Evolutionary conservation across 2,113 vertebrate genomes (phyloP).

Genomic region (Oenanthe oenanthe): DNA sequence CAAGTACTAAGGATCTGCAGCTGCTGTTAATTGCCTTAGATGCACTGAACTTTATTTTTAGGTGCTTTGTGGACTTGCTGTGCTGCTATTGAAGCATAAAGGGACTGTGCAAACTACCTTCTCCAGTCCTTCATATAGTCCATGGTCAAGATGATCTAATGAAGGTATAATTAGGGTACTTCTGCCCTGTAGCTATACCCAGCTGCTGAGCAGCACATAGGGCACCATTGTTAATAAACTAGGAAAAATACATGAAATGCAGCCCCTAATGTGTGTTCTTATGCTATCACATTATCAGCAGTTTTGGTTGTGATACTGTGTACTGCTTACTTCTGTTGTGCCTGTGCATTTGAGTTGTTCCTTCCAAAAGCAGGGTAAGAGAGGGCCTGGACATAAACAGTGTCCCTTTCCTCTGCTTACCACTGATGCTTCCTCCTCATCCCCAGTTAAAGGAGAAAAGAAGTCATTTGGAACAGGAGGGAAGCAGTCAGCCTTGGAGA

Average conservation of each 20-base stretch:
- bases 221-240: neutral
- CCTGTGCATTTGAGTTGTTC: neutral
- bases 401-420: neutral
- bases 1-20: neutral
- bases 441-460: neutral
- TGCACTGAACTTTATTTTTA: neutral
- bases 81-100: neutral
- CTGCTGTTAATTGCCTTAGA: neutral
- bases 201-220: neutral
- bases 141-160: neutral
- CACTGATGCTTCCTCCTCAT: neutral
- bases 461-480: neutral
- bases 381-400: neutral
- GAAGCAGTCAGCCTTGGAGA: neutral
- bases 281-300: neutral
- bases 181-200: neutral
- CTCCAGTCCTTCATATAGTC: neutral
- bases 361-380: neutral
- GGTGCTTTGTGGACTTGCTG: neutral
- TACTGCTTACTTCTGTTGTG: neutral
- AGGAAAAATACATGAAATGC: neutral
- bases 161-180: neutral
- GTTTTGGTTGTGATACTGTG: neutral
- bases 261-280: neutral
- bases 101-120: neutral